Evolutionary conservation across 1,140 invertebrate genomes (phyloP).

Genomic region (Lithobius niger): DNA sequence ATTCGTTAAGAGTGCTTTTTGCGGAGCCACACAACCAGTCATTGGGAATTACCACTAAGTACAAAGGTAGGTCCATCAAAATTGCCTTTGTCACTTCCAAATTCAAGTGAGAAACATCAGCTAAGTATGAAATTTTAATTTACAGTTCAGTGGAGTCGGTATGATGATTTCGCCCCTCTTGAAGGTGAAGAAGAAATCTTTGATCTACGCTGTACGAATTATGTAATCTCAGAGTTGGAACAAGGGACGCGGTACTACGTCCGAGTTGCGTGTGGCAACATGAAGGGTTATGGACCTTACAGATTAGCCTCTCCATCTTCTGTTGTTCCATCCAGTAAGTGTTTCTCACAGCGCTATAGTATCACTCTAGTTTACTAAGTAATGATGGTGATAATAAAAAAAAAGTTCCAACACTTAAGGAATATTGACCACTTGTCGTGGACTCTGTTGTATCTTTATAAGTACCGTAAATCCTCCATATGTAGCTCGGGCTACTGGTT

Average conservation of each 20-base stretch:
- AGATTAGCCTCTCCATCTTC: slow-evolving; percentile 57
- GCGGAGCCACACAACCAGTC: slow-evolving; percentile 47
- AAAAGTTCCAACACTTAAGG: too few species aligned
- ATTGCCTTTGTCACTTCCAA: not conserved
- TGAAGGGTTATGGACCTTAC: slow-evolving; percentile 77
- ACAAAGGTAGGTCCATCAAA: slow-evolving; percentile 49
- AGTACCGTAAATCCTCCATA: too few species aligned
- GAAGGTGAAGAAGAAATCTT: slow-evolving; percentile 55
- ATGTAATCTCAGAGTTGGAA: slow-evolving; percentile 44
- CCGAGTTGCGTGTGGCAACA: slow-evolving; percentile 60
- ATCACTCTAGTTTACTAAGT: not conserved
- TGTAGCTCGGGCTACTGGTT: too few species aligned
- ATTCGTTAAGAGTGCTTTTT: slow-evolving; percentile 57
- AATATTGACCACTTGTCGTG: too few species aligned
- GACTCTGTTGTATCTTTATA: too few species aligned
- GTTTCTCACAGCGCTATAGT: too few species aligned
- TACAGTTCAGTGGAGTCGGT: slow-evolving; percentile 54
- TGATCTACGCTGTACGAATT: slow-evolving; percentile 44
- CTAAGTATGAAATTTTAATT: slow-evolving; percentile 12
- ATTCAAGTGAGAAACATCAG: not conserved
- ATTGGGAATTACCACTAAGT: slow-evolving; percentile 71
- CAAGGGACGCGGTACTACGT: slow-evolving; percentile 77
- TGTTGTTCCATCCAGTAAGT: slow-evolving; percentile 79
- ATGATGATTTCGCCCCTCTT: slow-evolving; percentile 61
- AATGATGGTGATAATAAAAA: too few species aligned